Percentiles rank a stretch among this genome's conserved stretches.
These are phyloP conservation scores for Proisotoma minuta DNA, from an alignment of 2,888 invertebrate species.

Conservation along the genomic window DNA sequence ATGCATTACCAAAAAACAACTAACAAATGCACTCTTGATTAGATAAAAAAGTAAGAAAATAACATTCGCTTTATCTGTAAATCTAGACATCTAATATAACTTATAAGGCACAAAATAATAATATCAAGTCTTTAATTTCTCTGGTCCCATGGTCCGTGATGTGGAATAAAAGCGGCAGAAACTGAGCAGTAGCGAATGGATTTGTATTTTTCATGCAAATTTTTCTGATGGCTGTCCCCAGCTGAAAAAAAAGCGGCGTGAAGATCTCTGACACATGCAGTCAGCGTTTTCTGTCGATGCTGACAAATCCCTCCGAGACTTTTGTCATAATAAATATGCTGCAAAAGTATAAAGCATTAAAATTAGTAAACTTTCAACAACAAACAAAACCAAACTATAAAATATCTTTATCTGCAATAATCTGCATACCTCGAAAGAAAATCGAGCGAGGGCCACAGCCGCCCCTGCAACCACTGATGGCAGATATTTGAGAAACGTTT, in stretches of 20 bases:
- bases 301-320: slow-evolving; percentile 57
- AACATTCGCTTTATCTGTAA: no score
- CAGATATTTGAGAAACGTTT: slow-evolving; percentile 73
- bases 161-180: slow-evolving; percentile 14
- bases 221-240: slow-evolving; percentile 66
- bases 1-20: no score
- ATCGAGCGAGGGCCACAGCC: slow-evolving; percentile 73
- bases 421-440: slow-evolving; percentile 62
- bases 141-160: slow-evolving; percentile 21
- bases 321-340: slow-evolving; percentile 35
- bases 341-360: background rate
- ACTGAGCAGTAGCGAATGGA: slow-evolving; percentile 50
- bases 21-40: no score
- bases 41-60: no score
- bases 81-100: no score
- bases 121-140: no score
- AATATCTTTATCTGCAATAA: no score
- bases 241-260: slow-evolving; percentile 67
- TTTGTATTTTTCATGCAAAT: slow-evolving; percentile 85
- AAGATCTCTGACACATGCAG: slow-evolving; percentile 64
- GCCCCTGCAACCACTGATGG: slow-evolving; percentile 79
- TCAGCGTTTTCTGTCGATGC: slow-evolving; percentile 64
- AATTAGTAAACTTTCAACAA: no score
- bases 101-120: no score
- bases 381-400: no score